Conservation (phyloP, 2,113 vertebrate genomes). For the Hippocampus abdominalis region DNA sequence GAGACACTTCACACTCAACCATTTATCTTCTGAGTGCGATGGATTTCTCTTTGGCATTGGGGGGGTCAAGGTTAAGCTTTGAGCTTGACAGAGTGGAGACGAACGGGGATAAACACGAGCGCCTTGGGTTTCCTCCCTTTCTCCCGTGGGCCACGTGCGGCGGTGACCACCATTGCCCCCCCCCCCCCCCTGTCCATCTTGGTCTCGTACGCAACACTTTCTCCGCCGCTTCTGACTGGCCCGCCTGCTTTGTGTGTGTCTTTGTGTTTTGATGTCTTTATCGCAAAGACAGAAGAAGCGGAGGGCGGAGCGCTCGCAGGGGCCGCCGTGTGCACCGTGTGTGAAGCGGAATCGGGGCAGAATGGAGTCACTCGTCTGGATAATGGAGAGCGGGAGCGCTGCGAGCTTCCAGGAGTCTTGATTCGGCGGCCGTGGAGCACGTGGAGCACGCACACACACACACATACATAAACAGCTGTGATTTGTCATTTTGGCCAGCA, state of each 20-base stretch:
- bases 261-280: slow-evolving; percentile 41
- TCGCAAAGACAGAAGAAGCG: slow-evolving; percentile 30
- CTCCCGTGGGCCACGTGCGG: slow-evolving; percentile 19
- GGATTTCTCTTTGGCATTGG: slow-evolving; percentile 4
- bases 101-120: slow-evolving; percentile 31
- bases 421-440: slow-evolving; percentile 23
- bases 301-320: slow-evolving; percentile 17
- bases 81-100: slow-evolving; percentile 17
- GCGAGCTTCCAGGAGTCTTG: slow-evolving; percentile 41
- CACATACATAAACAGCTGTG: slow-evolving; percentile 39
- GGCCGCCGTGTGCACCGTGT: slow-evolving; percentile 19
- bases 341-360: slow-evolving; percentile 32
- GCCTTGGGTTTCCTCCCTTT: slow-evolving; percentile 23
- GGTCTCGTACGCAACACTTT: slow-evolving; percentile 42
- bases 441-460: slow-evolving; percentile 1
- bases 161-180: not conserved
- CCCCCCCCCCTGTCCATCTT: slow-evolving; percentile 29
- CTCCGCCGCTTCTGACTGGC: slow-evolving; percentile 28
- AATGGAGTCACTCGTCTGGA: slow-evolving; percentile 56
- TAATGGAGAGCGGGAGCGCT: slow-evolving; percentile 49
- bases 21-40: slow-evolving; percentile 11
- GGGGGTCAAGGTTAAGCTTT: slow-evolving; percentile 29
- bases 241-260: not conserved
- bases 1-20: not conserved
- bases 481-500: slow-evolving; percentile 55